A percentile compares a stretch with the other conserved stretches of the same genome.
Conservation (phyloP, 2,113 vertebrate species). For the Gadus macrocephalus region DNA sequence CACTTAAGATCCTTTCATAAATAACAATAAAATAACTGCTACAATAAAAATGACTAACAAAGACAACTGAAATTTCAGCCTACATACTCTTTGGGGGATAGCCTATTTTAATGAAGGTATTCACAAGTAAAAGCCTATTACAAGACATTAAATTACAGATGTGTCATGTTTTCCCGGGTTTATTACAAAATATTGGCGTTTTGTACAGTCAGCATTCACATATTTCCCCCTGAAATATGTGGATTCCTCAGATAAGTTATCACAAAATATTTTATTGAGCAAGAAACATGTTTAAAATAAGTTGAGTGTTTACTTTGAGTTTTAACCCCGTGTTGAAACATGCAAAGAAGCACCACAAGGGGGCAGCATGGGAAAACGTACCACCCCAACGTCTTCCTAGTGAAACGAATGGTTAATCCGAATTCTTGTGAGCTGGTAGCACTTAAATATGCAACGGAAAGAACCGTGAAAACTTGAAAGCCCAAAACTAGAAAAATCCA, state of each 20-base stretch:
- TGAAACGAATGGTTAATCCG: not conserved
- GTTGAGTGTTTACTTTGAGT: not conserved
- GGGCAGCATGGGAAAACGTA: slow-evolving; percentile 47
- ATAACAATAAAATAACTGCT: slow-evolving; percentile 59
- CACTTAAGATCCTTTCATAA: slow-evolving; percentile 61
- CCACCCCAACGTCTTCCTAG: slow-evolving; percentile 29
- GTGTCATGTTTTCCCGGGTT: no score
- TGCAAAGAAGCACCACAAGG: slow-evolving; percentile 46
- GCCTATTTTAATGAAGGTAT: slow-evolving; percentile 10
- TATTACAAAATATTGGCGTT: slow-evolving; percentile 17
- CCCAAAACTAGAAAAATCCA: no score
- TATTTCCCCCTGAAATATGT: slow-evolving; percentile 30
- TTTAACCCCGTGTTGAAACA: slow-evolving; percentile 17
- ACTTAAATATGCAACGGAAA: no score
- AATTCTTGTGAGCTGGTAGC: no score
- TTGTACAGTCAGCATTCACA: slow-evolving; percentile 26
- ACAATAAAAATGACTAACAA: not conserved
- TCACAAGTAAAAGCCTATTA: no score
- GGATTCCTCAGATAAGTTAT: slow-evolving; percentile 13
- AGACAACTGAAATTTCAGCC: slow-evolving; percentile 43
- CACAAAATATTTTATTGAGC: slow-evolving; percentile 6
- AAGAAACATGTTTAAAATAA: slow-evolving; percentile 1
- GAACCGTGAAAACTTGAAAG: no score
- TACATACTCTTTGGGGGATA: slow-evolving; percentile 28
- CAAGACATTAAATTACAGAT: no score